Evolutionary conservation across 2,113 vertebrate species (phyloP), one percentile per base, ranked within the genome.

Genomic region (Oryzias woworae): DNA sequence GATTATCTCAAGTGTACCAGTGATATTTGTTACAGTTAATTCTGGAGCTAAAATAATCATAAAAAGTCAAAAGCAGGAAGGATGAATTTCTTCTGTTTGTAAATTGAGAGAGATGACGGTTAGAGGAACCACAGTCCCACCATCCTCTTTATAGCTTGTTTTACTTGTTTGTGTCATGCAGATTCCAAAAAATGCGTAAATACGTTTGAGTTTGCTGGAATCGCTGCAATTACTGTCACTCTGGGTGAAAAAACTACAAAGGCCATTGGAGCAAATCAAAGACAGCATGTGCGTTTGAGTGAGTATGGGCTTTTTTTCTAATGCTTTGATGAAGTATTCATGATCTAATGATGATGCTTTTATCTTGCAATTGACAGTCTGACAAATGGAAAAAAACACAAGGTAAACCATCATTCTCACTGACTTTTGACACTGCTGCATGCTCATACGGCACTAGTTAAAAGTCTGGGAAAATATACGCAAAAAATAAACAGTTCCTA

Each of bases 271-370:
- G 66, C 53, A 63, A 80, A 69, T 80, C 66, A 87, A 82, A 85
- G 65, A 58, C 71, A 20, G 50, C n/a, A 5, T 55, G 58, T 78
- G 43, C 74, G 53, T 31, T 43, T 2, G 45, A 49, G 60, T 17
- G 23, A 45, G 50, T 54, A 53, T 65, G 49, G 7, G 28, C 20
- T 20, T n/a, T 42, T 54, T 69, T 49, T 48, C n/a, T 55, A 65
- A 65, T 67, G 62, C 82, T 85, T 82, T 85, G 81, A 85, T 89
- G 58, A 87, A 88, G 66, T 80, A 89, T 89, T 88, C 71, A 88
- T 89, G 73, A 86, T 14, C 67, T 59, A 73, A 84, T 77, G 55
- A 69, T 14, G 15, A 46, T 52, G 45, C 69, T 86, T 80, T 84
- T 68, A 81, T 84, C 69, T 75, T 62, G 61, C 78, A 46, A 73